phyloP scores from a whole-genome alignment of 64 coral and sea anemone species.

The Cladopsammia gracilis region DNA sequence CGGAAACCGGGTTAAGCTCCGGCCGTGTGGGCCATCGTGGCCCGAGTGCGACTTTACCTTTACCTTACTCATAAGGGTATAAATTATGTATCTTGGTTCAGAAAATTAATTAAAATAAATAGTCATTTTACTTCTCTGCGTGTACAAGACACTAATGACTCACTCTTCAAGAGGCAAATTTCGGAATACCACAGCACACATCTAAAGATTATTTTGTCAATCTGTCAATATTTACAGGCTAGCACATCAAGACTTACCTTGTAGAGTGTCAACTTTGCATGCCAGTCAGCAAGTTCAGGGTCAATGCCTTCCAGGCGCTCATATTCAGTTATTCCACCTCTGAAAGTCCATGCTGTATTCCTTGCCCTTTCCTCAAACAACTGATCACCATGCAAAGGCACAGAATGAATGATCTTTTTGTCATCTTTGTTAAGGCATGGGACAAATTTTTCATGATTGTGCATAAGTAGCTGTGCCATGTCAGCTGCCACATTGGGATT shows the following conservation, averaged over 20 bases:
- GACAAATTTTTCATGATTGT: conserved; percentile 49
- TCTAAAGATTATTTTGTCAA: too few species aligned
- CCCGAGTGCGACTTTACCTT: too few species aligned
- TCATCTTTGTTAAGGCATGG: background rate
- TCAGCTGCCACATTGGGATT: conserved; percentile 65
- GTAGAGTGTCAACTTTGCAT: conserved; percentile 55
- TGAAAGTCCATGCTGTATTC: conserved; percentile 32
- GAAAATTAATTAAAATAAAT: too few species aligned
- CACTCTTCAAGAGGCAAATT: too few species aligned
- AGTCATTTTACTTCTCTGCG: too few species aligned
- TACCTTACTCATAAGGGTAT: too few species aligned
- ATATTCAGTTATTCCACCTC: conserved; percentile 16
- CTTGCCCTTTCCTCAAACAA: conserved; percentile 47
- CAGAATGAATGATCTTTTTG: background rate
- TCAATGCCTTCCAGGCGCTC: conserved; percentile 25
- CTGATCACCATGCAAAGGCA: conserved; percentile 46
- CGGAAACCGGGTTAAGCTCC: too few species aligned
- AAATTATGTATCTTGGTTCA: too few species aligned
- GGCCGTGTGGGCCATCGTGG: too few species aligned
- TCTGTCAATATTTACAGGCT: background rate
- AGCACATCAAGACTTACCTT: conserved; percentile 13
- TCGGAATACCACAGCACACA: too few species aligned
- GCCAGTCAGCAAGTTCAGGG: conserved; percentile 61
- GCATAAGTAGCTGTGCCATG: conserved; percentile 65
- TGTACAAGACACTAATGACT: too few species aligned